Evolutionary conservation across 1,140 invertebrate species (phyloP), one percentile per base, ranked within the genome.

Genomic region (Diachasma alloeum): DNA sequence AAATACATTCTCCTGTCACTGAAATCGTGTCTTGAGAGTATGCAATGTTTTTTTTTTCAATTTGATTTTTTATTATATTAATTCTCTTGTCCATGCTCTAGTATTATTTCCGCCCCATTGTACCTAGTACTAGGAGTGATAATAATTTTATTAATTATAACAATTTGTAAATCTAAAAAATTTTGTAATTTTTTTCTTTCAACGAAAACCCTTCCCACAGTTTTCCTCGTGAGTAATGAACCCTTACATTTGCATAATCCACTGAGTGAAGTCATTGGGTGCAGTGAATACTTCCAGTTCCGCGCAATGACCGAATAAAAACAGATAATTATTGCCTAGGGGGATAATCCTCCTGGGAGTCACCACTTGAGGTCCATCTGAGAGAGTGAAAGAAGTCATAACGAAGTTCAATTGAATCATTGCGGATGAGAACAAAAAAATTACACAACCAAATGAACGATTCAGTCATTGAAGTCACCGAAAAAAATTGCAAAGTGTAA

Each of bases 71-170:
- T 75, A 26, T 74, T 67, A 67, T 67, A 66, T 19, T 74, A 37
- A 39, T 66, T 74, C 63, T 36, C 63, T 15, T 67, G 22, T 42
- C 59, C 56, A 46, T 42, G 59, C 72, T 36, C 31, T 39, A 74
- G 72, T 76, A 76, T 74, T 74, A 74, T 73, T 48, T 31, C 56
- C 31, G 19, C 82, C 79, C 77, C 79, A 79, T 85, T 86, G 85
- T 87, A 85, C 81, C 79, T 85, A 84, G 84, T 83, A 81, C 83
- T 85, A 87, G 83, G 81, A 87, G 84, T 83, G 86, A 87, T 86
- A 85, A 86, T 85, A 83, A 85, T 86, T 82, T 81, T 83, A 85
- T 83, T 80, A 80, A 83, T 78, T 83, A 85, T 80, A 74, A 80
- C 70, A 39, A 77, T 77, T 81, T 81, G 72, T 81, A 80, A 83